Evolutionary conservation across 2,797 vertebrate genomes (phyloP).

Genomic region (Falco rusticolus): DNA sequence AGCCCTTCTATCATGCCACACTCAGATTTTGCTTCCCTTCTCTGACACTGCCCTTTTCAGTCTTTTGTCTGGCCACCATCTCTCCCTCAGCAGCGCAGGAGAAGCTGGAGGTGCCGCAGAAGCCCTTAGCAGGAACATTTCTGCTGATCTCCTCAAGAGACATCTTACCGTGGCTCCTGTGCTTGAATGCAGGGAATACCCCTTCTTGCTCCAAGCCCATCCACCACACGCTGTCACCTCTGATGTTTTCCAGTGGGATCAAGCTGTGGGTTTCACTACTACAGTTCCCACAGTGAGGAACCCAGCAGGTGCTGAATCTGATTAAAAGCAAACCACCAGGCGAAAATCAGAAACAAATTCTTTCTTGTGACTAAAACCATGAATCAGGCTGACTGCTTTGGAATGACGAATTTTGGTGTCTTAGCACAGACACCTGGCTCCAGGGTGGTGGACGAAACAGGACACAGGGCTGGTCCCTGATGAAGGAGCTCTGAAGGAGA

Average conservation of each 20-base stretch:
- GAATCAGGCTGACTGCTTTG: neutral
- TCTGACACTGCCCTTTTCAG: neutral
- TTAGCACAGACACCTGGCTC: neutral
- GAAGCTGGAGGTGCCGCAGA: neutral
- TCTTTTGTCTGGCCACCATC: neutral
- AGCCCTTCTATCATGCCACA: neutral
- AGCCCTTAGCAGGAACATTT: neutral
- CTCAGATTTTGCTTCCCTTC: neutral
- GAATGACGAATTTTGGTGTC: neutral
- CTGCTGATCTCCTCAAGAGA: neutral
- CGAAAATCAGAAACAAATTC: neutral
- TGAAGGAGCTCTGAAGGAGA: neutral
- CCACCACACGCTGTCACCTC: neutral
- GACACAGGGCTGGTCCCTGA: rapidly evolving
- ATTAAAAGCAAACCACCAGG: neutral
- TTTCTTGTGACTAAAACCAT: neutral
- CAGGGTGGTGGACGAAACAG: neutral
- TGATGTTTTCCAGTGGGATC: neutral
- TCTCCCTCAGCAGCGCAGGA: neutral
- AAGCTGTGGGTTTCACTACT: neutral
- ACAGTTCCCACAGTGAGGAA: neutral
- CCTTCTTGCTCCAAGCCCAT: neutral
- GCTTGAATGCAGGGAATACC: neutral
- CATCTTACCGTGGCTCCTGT: neutral
- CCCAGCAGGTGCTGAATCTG: neutral